These are phyloP conservation scores for Acanthurus leucopareius DNA, from an alignment of 2,797 vertebrate species.

Conservation along the genomic window DNA sequence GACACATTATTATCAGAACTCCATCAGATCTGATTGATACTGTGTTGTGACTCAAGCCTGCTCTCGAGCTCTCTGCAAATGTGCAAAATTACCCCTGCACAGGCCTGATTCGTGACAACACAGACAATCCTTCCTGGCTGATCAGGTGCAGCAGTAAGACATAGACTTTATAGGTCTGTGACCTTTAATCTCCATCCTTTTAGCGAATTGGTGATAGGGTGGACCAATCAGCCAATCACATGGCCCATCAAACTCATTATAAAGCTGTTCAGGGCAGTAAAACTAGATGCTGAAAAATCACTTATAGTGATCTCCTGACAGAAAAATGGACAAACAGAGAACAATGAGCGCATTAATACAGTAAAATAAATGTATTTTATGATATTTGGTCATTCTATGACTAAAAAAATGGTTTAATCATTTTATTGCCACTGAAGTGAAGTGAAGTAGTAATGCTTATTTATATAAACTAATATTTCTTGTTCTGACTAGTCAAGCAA, in stretches of 20 bases:
- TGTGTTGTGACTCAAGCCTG: not conserved
- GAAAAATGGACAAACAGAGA: not conserved
- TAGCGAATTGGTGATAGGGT: not conserved
- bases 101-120: not conserved
- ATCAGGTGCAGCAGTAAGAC: conserved; percentile 1
- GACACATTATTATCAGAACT: not conserved
- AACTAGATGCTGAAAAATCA: conserved; percentile 9
- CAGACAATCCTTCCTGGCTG: not conserved
- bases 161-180: not conserved
- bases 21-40: not conserved
- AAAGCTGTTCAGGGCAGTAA: conserved; percentile 4
- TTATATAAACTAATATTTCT: not conserved
- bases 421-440: conserved; percentile 3
- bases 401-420: not conserved
- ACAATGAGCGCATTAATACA: not conserved
- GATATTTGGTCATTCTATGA: not conserved
- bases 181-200: not conserved
- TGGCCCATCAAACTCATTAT: not conserved
- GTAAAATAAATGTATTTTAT: not conserved
- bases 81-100: conserved; percentile 3
- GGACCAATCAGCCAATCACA: conserved; percentile 6
- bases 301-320: not conserved
- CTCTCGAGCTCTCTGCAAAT: not conserved
- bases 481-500: not conserved
- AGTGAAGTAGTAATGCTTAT: not conserved